Evolutionary conservation across 2,113 vertebrate genomes (phyloP), one percentile per base, ranked within the genome.

Genomic region (Petromus typicus): DNA sequence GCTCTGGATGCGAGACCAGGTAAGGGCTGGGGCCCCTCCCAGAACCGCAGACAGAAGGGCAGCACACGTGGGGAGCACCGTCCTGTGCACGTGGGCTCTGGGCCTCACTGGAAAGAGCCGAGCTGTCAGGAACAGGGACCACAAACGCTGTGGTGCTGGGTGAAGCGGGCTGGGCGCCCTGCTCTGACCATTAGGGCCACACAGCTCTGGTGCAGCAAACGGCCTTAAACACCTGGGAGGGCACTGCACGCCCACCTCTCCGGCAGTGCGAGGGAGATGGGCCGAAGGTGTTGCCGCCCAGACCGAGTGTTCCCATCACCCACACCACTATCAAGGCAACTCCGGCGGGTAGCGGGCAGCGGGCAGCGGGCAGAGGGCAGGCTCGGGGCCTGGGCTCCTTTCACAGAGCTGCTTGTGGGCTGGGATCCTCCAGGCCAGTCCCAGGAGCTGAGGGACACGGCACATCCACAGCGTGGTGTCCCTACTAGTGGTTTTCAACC

Each of bases 181-280:
- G 56, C 48, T 81, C 32, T 91, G 32, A 54, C 86, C 57, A 85
- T 73, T 56, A 82, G 66, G 61, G 79, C 20, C 25, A 43, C 1
- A 30, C 5, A 59, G 25, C 30, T 2, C 43, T 83, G 88, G 48
- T 95, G 51, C 86, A 82, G 18, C 61, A 93, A 96, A 92, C 48
- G 96, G 94, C 90, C 27, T 95, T 97, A 75, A 98, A 97, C 96
- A 98, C 89, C 93, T 9, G 2, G 2, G 94, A 97, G 96, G 97
- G 7, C 94, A 94, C 94, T 56, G 54, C 13, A 84, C 71, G 63
- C 66, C 94, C 82, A 96, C 37, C 93, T 66, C 85, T 82, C 2
- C 43, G 67, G 18, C 5, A 18, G 63, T 12, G 34, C n/a, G 25
- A 54, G 11, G 1, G 10, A 51, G 48, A 51, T 51, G 48, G 48